Base-by-base conservation (phyloP, 2,797 vertebrate genomes). In the Pangasius krempfi region DNA sequence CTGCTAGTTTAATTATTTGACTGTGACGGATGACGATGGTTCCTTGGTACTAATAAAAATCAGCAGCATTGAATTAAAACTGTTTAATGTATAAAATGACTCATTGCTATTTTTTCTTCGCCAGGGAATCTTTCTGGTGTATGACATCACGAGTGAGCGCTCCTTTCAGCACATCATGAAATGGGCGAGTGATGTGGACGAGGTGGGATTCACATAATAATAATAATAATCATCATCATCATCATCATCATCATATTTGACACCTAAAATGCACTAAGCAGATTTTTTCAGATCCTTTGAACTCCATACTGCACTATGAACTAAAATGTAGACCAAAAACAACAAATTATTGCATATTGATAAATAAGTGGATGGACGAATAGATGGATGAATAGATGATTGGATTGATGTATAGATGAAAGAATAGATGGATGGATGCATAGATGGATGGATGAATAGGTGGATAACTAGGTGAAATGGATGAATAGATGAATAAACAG, bases 131-230 rank as follows among this genome's bases (percentile, higher is more conserved):
- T 96, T 99, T 96, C 95, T 99, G 95, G 97, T 99, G 79, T 99
- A 99, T 3, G 98, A 99, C 92, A 99, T 99, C 93, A 96, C 97
- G 79, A 99, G 98, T 0, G 98, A 99, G 91, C 97, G 98, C 56
- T 99, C 98, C 84, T 99, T 99, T 94, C 98, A 99, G 92, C 98
- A 99, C 96, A 99, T 99, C 85, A 98, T 99, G 96, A 99, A 99
- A 94, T 99, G 98, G 98, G 98, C 98, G 93, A 99, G 98, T 30
- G 98, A 99, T 47, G 98, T 99, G 93, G 98, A 99, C 18, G 98
- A 99, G 97, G 98, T 99, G 94, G 94, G 93, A 89, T 92, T 91
- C 83, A 90, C 16, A 16, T 22, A 62, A 62, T 1, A 9, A 60
- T 6, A 20, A 47, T 0, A 16, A 85, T 9, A 47, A 37, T 44